A percentile compares a stretch with the other conserved stretches of the same genome.
These are phyloP conservation scores for Lutraria lutraria DNA, from an alignment of 2,888 invertebrate genomes.

Conservation along the genomic window DNA sequence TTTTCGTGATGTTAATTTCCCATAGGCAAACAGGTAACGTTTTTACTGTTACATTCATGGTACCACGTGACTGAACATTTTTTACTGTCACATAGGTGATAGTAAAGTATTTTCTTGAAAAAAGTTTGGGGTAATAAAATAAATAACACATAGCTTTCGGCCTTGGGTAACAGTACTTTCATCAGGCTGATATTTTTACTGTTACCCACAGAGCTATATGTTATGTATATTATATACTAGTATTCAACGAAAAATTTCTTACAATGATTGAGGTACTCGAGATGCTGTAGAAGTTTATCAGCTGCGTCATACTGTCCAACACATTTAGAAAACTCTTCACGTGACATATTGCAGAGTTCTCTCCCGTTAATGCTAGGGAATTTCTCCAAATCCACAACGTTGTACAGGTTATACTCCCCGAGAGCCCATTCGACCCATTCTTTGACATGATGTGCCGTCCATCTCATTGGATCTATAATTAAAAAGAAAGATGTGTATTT, in stretches of 20 bases:
- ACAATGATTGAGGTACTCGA: slow-evolving; percentile 82
- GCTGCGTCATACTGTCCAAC: slow-evolving; percentile 82
- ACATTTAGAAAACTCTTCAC: slow-evolving; percentile 81
- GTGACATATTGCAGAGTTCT: slow-evolving; percentile 82
- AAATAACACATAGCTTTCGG: no score
- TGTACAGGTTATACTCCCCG: slow-evolving; percentile 80
- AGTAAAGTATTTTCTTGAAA: no score
- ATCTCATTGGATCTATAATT: slow-evolving; percentile 81
- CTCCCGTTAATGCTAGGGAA: slow-evolving; percentile 82
- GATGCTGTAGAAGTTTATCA: slow-evolving; percentile 81
- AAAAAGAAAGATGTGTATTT: background rate
- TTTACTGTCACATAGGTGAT: no score
- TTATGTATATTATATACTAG: no score
- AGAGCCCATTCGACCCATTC: slow-evolving; percentile 85
- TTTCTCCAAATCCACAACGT: slow-evolving; percentile 79
- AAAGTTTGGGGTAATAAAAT: no score
- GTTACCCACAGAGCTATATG: no score
- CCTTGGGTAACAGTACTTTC: no score
- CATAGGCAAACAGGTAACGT: no score
- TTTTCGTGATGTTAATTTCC: no score
- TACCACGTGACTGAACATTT: no score
- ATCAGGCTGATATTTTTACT: no score
- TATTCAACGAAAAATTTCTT: slow-evolving; percentile 28
- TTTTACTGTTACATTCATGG: no score
- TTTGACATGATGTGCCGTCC: slow-evolving; percentile 83